Conservation (phyloP, 2,888 invertebrate species). For the Drosophila fungiperda region DNA sequence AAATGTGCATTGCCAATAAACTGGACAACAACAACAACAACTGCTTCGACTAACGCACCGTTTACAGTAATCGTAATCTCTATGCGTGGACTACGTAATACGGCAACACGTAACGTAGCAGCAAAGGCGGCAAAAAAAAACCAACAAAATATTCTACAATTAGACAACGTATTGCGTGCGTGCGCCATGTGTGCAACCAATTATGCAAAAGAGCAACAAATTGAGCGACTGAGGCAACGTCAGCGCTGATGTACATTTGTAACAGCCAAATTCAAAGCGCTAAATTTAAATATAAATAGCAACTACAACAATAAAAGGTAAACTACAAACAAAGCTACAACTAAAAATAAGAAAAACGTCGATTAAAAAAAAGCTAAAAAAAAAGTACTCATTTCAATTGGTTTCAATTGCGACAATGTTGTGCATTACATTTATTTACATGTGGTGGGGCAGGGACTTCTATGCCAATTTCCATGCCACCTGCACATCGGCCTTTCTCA, state of each 20-base stretch:
- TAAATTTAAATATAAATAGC: slow-evolving; percentile 58
- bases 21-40: slow-evolving; percentile 55
- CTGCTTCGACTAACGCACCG: slow-evolving; percentile 42
- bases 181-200: slow-evolving; percentile 72
- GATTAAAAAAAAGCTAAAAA: slow-evolving; percentile 9
- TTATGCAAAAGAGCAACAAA: slow-evolving; percentile 76
- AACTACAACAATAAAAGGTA: slow-evolving; percentile 64
- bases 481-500: slow-evolving; percentile 56
- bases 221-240: slow-evolving; percentile 55
- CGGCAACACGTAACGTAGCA: slow-evolving; percentile 51
- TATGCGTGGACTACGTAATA: slow-evolving; percentile 58
- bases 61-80: slow-evolving; percentile 56
- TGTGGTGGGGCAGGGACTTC: slow-evolving; percentile 9
- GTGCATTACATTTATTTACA: slow-evolving; percentile 71
- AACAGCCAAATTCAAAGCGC: slow-evolving; percentile 51
- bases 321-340: slow-evolving; percentile 38
- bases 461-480: slow-evolving; percentile 56
- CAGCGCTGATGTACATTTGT: slow-evolving; percentile 42
- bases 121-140: slow-evolving; percentile 51
- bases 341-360: slow-evolving; percentile 61
- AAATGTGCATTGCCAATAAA: slow-evolving; percentile 66
- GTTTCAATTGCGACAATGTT: slow-evolving; percentile 68
- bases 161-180: slow-evolving; percentile 46
- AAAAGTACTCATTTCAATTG: slow-evolving; percentile 65
- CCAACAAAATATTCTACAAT: slow-evolving; percentile 37